phyloP scores from a whole-genome alignment of 2,797 vertebrate genomes.

The Gymnopithys bicolor region DNA sequence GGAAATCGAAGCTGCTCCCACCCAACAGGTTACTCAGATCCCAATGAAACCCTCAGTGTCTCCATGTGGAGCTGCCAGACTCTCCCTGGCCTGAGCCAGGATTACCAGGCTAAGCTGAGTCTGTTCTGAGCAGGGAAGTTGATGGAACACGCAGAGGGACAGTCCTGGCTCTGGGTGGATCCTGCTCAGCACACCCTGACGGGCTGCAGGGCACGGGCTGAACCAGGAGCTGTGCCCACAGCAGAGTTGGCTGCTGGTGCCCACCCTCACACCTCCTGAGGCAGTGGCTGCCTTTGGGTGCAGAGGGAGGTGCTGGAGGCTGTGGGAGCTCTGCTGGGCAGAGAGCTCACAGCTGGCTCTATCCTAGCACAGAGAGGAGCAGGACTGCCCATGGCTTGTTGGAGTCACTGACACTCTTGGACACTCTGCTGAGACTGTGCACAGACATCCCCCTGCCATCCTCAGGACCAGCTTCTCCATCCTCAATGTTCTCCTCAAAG shows the following conservation, averaged over 20 bases:
- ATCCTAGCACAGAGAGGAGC: background rate
- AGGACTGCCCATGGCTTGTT: background rate
- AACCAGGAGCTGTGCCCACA: background rate
- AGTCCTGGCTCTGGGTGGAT: background rate
- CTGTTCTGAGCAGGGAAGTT: background rate
- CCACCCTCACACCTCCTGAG: background rate
- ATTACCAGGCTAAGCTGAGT: background rate
- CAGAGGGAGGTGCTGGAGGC: background rate
- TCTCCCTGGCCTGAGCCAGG: background rate
- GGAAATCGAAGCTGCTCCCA: background rate
- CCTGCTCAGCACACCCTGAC: background rate
- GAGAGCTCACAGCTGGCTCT: background rate
- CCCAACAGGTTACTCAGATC: background rate
- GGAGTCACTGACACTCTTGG: background rate
- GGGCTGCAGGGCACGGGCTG: background rate
- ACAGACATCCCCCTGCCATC: too few species aligned
- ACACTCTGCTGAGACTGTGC: background rate
- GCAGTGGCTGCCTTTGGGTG: background rate
- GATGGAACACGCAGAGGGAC: fast-evolving
- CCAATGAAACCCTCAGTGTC: background rate
- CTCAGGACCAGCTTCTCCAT: background rate
- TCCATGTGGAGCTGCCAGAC: background rate
- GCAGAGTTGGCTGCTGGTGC: background rate
- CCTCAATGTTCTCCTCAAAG: background rate
- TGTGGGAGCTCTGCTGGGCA: background rate